Percentiles rank a stretch among this genome's conserved stretches.
Conservation (phyloP, 2,888 invertebrate genomes). For the Conops quadrifasciatus region DNA sequence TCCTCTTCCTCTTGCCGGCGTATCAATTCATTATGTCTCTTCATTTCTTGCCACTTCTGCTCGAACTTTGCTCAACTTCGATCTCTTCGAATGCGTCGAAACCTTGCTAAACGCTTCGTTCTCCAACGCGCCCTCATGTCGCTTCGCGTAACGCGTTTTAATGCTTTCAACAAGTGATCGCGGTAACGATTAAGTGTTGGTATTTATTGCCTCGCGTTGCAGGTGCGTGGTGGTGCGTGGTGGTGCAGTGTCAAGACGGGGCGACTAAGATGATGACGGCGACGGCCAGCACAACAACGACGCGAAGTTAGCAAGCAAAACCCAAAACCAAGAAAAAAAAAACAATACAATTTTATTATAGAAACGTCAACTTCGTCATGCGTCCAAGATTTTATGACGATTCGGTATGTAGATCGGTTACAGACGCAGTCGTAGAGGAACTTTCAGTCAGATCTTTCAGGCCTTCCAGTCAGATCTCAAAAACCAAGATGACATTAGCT, state of each 20-base stretch:
- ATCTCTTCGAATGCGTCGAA: too few relatives aligned
- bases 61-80: neutral
- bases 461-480: too few relatives aligned
- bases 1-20: neutral
- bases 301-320: too few relatives aligned
- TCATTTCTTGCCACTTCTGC: neutral
- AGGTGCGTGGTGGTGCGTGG: constrained; percentile 5
- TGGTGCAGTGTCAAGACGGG: neutral
- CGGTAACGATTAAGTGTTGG: constrained; percentile 28
- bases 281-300: too few relatives aligned
- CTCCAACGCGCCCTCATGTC: neutral
- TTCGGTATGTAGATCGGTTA: constrained; percentile 9
- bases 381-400: constrained; percentile 19
- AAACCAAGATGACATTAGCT: too few relatives aligned
- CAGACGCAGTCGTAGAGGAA: neutral
- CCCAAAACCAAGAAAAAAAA: neutral
- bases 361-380: constrained; percentile 28
- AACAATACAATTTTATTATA: constrained; percentile 24
- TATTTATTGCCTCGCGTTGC: constrained; percentile 21
- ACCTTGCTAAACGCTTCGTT: neutral
- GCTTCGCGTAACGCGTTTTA: constrained; percentile 29
- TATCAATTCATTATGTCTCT: neutral
- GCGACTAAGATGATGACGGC: too few relatives aligned
- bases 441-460: too few relatives aligned
- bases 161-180: constrained; percentile 35